Evolutionary conservation across 1,140 invertebrate species (phyloP).

Genomic region (Bombus balteatus): DNA sequence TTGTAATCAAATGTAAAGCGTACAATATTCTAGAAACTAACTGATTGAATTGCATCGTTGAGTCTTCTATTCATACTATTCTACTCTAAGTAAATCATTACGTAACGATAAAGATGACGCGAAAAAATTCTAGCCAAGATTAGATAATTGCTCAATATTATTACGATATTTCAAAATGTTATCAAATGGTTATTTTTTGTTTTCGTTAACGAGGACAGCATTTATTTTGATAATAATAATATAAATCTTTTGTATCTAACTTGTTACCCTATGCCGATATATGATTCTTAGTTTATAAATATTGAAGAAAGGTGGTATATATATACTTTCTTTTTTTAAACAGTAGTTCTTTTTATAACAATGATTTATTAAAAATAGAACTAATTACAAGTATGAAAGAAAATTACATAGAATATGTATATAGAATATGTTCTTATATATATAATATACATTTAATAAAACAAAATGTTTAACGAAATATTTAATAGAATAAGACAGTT

Average conservation of each 20-base stretch:
- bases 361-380: background rate
- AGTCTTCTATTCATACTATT: background rate
- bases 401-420: background rate
- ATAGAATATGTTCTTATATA: background rate
- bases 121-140: background rate
- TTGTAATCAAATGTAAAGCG: background rate
- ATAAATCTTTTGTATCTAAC: background rate
- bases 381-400: background rate
- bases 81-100: background rate
- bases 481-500: background rate
- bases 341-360: background rate
- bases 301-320: background rate
- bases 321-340: background rate
- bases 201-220: background rate
- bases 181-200: background rate
- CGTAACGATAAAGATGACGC: background rate
- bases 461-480: background rate
- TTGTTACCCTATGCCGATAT: background rate
- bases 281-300: no score
- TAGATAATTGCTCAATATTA: background rate
- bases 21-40: background rate
- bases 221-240: background rate
- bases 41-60: background rate
- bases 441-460: no score
- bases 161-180: background rate